phyloP scores from a whole-genome alignment of 2,113 vertebrate species.

The Neodon shergylaensis region DNA sequence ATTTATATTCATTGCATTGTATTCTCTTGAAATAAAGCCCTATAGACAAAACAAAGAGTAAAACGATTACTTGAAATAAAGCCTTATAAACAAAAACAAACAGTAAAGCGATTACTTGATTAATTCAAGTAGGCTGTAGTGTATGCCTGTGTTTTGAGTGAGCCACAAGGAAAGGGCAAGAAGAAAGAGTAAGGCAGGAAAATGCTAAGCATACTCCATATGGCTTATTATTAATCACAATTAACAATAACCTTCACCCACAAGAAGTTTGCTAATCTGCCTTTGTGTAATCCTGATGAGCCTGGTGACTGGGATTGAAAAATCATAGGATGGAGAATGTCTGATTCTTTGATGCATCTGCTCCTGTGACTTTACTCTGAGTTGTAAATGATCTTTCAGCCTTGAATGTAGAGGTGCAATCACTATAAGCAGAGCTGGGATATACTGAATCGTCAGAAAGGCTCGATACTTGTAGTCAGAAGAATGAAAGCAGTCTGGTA shows the following conservation, averaged over 20 bases:
- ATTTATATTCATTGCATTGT: conserved; percentile 7
- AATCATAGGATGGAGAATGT: neutral
- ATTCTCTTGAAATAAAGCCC: conserved; percentile 1
- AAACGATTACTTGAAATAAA: neutral
- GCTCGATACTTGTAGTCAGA: neutral
- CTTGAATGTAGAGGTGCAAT: neutral
- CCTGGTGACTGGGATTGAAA: neutral
- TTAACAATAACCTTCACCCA: neutral
- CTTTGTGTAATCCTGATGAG: neutral
- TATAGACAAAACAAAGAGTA: neutral
- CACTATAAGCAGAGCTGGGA: neutral
- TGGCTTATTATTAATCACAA: neutral
- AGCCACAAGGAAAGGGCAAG: neutral
- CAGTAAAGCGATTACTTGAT: neutral
- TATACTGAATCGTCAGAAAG: neutral
- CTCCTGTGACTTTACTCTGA: neutral
- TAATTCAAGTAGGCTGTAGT: neutral
- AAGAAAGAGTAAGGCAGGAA: neutral
- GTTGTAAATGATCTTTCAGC: neutral
- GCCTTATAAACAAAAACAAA: neutral
- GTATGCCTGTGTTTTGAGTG: neutral
- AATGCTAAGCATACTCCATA: neutral
- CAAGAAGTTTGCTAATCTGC: neutral
- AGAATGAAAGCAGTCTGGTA: neutral
- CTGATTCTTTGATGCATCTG: neutral